phyloP scores from a whole-genome alignment of 2,113 vertebrate species.

The Poeciliopsis prolifica region DNA sequence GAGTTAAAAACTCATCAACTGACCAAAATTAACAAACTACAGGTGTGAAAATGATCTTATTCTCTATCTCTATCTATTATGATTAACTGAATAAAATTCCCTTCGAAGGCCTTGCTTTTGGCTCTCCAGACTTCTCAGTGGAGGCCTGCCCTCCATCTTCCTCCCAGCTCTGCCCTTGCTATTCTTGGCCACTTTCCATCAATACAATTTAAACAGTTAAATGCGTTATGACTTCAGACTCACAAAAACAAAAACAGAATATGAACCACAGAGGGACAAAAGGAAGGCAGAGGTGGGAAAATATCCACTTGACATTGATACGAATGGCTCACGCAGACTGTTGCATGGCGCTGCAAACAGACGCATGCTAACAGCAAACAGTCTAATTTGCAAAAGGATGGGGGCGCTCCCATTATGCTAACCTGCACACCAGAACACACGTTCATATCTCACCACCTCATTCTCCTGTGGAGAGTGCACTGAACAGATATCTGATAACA shows the following conservation, averaged over 20 bases:
- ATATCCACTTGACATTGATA: conserved; percentile 45
- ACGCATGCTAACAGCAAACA: conserved; percentile 52
- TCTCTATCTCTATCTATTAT: no score
- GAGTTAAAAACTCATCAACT: neutral
- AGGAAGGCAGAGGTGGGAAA: conserved; percentile 25
- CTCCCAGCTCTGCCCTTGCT: conserved; percentile 16
- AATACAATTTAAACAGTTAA: conserved; percentile 45
- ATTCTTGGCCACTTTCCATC: conserved; percentile 39
- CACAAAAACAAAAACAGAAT: conserved; percentile 36
- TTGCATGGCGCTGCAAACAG: conserved; percentile 44
- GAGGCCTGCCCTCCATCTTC: conserved; percentile 8
- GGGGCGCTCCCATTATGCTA: conserved; percentile 52
- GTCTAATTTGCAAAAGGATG: conserved; percentile 52
- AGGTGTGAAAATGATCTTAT: no score
- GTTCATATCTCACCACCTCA: conserved; percentile 46
- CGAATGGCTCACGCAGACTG: conserved; percentile 39
- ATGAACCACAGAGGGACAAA: conserved; percentile 26
- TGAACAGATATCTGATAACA: conserved; percentile 56
- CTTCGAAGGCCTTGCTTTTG: conserved; percentile 5
- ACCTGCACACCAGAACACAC: conserved; percentile 57
- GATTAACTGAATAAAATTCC: conserved; percentile 5
- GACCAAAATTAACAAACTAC: neutral
- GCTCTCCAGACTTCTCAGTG: conserved; percentile 24
- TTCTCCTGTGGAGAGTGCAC: conserved; percentile 29
- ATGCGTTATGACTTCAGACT: conserved; percentile 35